Evolutionary conservation across 2,113 vertebrate species (phyloP).

Genomic region (Lagopus muta): DNA sequence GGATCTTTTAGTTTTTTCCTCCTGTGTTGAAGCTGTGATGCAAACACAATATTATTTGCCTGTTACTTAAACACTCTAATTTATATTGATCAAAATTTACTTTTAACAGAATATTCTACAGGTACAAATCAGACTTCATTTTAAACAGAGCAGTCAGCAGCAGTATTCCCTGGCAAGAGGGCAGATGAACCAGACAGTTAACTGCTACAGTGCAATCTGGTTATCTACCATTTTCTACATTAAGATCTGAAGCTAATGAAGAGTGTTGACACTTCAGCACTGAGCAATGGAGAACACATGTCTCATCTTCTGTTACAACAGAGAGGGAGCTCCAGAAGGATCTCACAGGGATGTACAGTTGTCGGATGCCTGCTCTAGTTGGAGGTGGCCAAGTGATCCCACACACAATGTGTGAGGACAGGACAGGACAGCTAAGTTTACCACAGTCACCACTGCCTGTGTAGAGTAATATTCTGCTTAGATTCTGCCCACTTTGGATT

Average conservation of each 20-base stretch:
- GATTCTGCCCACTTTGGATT: slow-evolving; percentile 6
- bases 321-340: background rate
- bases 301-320: background rate
- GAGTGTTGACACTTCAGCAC: fast-evolving
- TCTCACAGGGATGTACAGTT: fast-evolving
- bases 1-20: background rate
- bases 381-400: fast-evolving
- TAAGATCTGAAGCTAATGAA: background rate
- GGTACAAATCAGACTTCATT: background rate
- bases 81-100: background rate
- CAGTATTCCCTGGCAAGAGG: background rate
- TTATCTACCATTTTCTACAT: background rate
- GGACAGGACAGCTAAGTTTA: background rate
- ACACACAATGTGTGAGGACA: fast-evolving
- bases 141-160: background rate
- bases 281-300: fast-evolving
- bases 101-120: background rate
- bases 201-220: background rate
- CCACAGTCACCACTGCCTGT: background rate
- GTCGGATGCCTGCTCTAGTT: fast-evolving
- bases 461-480: background rate
- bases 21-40: background rate
- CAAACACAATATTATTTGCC: background rate
- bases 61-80: background rate
- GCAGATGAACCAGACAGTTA: background rate